A percentile compares a stretch with the other conserved stretches of the same genome.
Conservation (phyloP, 2,797 vertebrate species). For the Danio aesculapii region DNA sequence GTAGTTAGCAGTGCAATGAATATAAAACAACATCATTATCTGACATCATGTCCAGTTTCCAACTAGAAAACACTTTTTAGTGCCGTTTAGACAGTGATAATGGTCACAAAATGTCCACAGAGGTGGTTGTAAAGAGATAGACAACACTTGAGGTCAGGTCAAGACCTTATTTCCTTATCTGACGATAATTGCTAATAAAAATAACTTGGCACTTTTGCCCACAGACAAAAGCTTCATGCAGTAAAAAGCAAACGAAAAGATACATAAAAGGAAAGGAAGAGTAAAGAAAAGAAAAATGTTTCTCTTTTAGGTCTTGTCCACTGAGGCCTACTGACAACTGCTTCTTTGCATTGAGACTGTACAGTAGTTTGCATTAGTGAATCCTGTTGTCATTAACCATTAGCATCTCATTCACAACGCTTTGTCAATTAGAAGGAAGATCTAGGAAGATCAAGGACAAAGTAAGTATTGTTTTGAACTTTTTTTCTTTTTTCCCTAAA, state of each 20-base stretch:
- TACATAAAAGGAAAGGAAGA: too few species aligned
- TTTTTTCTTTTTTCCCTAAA: conserved; percentile 32
- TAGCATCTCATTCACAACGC: conserved; percentile 34
- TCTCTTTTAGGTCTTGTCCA: conserved; percentile 7
- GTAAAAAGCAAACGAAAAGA: not conserved
- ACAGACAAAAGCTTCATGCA: not conserved
- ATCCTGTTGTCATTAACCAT: conserved; percentile 57
- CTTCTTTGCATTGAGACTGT: conserved; percentile 70
- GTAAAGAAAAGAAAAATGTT: not conserved
- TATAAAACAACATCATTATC: too few species aligned
- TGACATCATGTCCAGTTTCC: too few species aligned
- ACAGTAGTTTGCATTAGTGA: conserved; percentile 70
- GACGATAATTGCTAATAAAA: not conserved
- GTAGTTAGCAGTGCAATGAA: too few species aligned
- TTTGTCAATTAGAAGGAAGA: conserved; percentile 11
- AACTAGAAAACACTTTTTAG: too few species aligned
- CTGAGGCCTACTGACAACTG: conserved; percentile 57
- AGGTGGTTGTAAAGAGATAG: not conserved
- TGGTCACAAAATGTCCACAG: not conserved
- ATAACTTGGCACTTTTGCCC: not conserved
- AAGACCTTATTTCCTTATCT: not conserved
- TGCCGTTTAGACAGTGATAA: too few species aligned
- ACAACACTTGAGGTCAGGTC: not conserved
- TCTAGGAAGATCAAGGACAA: not conserved
- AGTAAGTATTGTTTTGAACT: conserved; percentile 41